Conservation (phyloP, 1,140 invertebrate species). For the Pararge aegeria region DNA sequence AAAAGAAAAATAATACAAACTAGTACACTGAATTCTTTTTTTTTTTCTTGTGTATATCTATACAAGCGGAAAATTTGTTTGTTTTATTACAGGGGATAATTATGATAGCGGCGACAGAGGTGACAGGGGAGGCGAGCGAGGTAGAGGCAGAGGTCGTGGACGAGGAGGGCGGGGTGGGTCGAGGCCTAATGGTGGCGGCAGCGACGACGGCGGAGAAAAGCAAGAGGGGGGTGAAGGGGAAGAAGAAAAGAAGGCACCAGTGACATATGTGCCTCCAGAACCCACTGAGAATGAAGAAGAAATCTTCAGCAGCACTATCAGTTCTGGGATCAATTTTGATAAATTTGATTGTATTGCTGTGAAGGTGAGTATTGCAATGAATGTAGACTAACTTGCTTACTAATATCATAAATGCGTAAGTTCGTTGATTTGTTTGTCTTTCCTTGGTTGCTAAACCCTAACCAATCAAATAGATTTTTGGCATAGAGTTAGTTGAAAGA, state of each 20-base stretch:
- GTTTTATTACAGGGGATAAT: slow-evolving; percentile 31
- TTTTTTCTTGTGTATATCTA: no score
- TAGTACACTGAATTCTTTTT: no score
- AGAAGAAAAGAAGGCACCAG: slow-evolving; percentile 77
- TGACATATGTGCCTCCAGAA: slow-evolving; percentile 91
- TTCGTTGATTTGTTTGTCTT: slow-evolving; percentile 12
- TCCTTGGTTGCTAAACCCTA: background rate
- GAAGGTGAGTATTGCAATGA: slow-evolving; percentile 79
- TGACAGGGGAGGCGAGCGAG: slow-evolving; percentile 42
- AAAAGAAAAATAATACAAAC: no score
- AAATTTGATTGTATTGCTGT: slow-evolving; percentile 92
- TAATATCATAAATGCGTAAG: background rate
- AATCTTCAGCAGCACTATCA: slow-evolving; percentile 86
- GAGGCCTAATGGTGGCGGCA: slow-evolving; percentile 31
- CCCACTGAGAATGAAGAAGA: slow-evolving; percentile 85
- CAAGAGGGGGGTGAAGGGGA: slow-evolving; percentile 36
- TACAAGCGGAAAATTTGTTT: no score
- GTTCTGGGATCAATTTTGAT: slow-evolving; percentile 93
- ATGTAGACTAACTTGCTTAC: background rate
- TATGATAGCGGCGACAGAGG: slow-evolving; percentile 32
- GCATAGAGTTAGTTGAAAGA: no score
- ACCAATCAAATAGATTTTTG: no score
- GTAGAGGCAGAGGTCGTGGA: slow-evolving; percentile 38
- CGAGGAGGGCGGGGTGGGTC: slow-evolving; percentile 43
- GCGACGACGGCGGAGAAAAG: slow-evolving; percentile 25